Conservation (phyloP, 1,140 invertebrate genomes). For the Augochlora pura region DNA sequence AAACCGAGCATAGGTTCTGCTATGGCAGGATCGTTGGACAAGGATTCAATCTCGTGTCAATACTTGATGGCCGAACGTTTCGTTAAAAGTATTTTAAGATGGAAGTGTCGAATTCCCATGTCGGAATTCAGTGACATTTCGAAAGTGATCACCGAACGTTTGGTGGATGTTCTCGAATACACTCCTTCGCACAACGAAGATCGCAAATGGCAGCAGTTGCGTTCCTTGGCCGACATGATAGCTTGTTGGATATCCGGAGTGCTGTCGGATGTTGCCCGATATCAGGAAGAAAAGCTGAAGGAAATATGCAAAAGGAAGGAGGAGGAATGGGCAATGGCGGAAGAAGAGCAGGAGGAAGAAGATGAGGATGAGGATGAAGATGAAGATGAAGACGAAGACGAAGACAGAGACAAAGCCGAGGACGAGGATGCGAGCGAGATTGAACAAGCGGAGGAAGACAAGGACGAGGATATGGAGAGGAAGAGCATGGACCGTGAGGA, state of each 20-base stretch:
- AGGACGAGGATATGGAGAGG: not conserved
- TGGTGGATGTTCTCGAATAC: conserved; percentile 65
- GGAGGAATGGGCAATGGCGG: conserved; percentile 36
- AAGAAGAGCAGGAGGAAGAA: conserved; percentile 15
- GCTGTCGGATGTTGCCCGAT: conserved; percentile 66
- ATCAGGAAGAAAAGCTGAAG: conserved; percentile 53
- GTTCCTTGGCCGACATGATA: conserved; percentile 69
- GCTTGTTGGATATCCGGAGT: conserved; percentile 74
- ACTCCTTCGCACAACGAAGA: conserved; percentile 53
- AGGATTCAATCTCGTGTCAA: conserved; percentile 66
- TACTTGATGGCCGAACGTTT: conserved; percentile 73
- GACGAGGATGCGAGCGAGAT: not conserved
- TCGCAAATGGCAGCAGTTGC: conserved; percentile 72
- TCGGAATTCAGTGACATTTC: conserved; percentile 72
- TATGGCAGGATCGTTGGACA: conserved; percentile 42
- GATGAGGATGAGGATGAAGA: not conserved
- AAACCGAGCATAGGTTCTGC: not conserved
- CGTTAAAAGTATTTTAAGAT: conserved; percentile 71
- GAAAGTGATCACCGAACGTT: conserved; percentile 66
- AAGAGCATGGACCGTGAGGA: not conserved
- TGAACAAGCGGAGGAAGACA: not conserved
- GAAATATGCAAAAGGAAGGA: conserved; percentile 52
- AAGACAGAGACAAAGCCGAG: not conserved
- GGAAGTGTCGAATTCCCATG: conserved; percentile 60
- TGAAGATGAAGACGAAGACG: not conserved